phyloP scores from a whole-genome alignment of 2,888 invertebrate species.

The Alloscopus bannaensis region DNA sequence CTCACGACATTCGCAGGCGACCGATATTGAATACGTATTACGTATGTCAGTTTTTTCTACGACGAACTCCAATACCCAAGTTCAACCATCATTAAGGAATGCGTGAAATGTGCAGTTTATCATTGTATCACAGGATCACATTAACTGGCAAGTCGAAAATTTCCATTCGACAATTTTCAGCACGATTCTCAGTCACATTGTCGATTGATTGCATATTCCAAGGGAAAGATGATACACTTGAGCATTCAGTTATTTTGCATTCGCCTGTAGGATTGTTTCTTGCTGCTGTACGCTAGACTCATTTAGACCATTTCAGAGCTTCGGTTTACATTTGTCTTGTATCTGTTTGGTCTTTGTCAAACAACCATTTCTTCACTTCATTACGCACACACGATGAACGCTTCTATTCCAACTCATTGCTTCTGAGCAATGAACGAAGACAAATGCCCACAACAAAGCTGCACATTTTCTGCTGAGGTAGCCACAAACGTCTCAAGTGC shows the following conservation, averaged over 20 bases:
- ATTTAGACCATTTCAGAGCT: too few relatives aligned
- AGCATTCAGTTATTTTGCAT: background rate
- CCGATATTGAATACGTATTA: too few relatives aligned
- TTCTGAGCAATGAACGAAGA: too few relatives aligned
- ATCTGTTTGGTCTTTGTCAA: background rate
- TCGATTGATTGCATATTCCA: conserved; percentile 7
- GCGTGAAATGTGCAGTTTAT: conserved; percentile 7
- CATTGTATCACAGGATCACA: conserved; percentile 8
- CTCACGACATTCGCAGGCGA: too few relatives aligned
- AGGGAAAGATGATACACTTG: too few relatives aligned
- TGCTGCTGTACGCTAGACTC: too few relatives aligned
- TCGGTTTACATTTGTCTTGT: background rate
- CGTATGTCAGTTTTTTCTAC: too few relatives aligned
- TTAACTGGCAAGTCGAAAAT: background rate
- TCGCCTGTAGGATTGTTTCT: background rate
- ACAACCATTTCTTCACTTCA: background rate
- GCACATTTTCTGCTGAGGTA: conserved; percentile 10
- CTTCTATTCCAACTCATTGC: background rate
- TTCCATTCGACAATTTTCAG: conserved; percentile 2
- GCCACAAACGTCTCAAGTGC: background rate
- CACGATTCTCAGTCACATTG: background rate
- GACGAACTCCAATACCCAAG: too few relatives aligned
- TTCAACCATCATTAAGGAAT: too few relatives aligned
- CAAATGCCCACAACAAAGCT: background rate
- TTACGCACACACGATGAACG: background rate